Evolutionary conservation across 2,888 invertebrate species (phyloP), one percentile per base, ranked within the genome.

Genomic region (Patella caerulea): DNA sequence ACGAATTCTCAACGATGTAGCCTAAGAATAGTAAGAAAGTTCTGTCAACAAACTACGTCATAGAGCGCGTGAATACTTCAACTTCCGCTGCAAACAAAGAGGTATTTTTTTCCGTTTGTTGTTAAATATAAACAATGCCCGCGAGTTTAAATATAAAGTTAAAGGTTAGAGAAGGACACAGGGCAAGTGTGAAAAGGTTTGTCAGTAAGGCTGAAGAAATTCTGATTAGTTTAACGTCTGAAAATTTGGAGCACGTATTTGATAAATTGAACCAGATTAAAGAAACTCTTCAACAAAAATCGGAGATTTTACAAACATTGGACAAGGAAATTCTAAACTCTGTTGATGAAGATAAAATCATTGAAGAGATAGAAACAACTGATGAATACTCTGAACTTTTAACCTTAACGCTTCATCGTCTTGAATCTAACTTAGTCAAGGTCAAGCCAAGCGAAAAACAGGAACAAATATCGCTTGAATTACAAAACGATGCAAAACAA

Each of bases 361-460:
- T 45, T 45, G 65, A 65, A 65, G 65, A 65, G 24, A 65, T 65
- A 65, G 65, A 65, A 65, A 19, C 24, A 24, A 24, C 24, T 24
- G 65, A 65, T 65, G 65, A 65, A 65, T 19, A 24, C 65, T 65
- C 65, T 65, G 65, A 65, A 19, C 19, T 65, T 9, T 24, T 65
- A 19, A 65, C 19, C 11, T 15, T 65, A 15, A 65, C 24, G 19
- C 19, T 11, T 24, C 65, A 24, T 65, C 65, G 65, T 7, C 19
- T 65, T 12, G 65, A 65, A 19, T 65, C 65, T 12, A 65, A 65
- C 24, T 24, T 65, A 12, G 24, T 24, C 19, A 65, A 65, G 24
- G 24, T 65, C 19, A 65, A 65, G 19, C 11, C 65, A 65, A 24
- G 24, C 17, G 24, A n/a, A 19, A 65, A 24, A 45, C 45, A 45